Percentiles rank a stretch among this genome's conserved stretches.
phyloP scores from a whole-genome alignment of 2,113 vertebrate genomes.

The Lepus timidus region DNA sequence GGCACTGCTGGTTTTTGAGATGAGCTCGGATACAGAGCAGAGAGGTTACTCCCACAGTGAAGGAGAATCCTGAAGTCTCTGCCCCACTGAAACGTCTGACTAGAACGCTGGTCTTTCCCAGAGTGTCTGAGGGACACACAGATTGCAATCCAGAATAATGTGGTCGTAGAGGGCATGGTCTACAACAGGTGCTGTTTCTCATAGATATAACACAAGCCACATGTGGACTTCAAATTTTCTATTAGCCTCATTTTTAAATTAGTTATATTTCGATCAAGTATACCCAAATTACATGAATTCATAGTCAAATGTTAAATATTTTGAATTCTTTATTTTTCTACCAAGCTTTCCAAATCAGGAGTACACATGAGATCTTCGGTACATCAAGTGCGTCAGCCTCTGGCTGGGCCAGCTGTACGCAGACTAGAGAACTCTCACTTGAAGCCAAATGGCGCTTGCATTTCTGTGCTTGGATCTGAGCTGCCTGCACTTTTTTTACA shows the following conservation, averaged over 20 bases:
- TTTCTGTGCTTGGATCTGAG: neutral
- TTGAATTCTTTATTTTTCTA: conserved; percentile 62
- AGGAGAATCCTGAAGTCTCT: conserved; percentile 34
- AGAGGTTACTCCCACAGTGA: neutral
- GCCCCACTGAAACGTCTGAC: neutral
- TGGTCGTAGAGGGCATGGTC: neutral
- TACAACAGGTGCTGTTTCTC: conserved; percentile 14
- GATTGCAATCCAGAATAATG: conserved; percentile 23
- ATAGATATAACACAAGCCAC: conserved; percentile 38
- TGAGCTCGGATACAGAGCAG: neutral
- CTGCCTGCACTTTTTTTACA: conserved; percentile 60
- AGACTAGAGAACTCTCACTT: neutral
- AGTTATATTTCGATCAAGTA: conserved; percentile 44
- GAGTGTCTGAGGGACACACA: neutral
- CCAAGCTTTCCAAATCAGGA: conserved; percentile 47
- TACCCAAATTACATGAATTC: conserved; percentile 2
- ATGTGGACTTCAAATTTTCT: conserved; percentile 9
- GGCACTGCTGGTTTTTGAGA: conserved; percentile 23
- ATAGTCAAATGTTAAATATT: conserved; percentile 20
- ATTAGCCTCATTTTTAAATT: neutral
- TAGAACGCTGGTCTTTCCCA: conserved; percentile 32
- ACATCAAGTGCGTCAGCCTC: neutral
- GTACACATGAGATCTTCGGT: neutral
- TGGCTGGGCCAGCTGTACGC: too few relatives aligned
- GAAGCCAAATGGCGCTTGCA: neutral